phyloP scores from a whole-genome alignment of 2,113 vertebrate genomes.

The Circaetus gallicus region DNA sequence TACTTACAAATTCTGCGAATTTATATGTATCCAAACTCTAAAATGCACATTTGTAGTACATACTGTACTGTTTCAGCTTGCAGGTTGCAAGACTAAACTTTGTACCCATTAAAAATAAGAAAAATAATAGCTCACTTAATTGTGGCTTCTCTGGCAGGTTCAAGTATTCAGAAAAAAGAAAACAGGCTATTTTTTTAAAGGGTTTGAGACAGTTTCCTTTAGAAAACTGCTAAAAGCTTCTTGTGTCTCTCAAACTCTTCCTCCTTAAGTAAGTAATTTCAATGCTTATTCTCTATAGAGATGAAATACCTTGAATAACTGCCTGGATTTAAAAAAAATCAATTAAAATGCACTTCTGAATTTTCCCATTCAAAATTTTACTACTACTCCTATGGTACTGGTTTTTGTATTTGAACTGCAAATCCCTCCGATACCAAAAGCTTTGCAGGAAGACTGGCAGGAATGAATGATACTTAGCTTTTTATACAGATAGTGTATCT shows the following conservation, averaged over 20 bases:
- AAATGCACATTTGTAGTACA: background rate
- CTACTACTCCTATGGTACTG: background rate
- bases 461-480: background rate
- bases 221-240: background rate
- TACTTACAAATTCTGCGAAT: background rate
- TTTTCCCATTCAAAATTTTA: background rate
- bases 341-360: background rate
- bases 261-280: background rate
- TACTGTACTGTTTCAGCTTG: background rate
- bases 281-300: background rate
- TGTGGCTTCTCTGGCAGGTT: background rate
- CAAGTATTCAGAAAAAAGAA: background rate
- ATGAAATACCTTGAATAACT: background rate
- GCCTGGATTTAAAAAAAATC: background rate
- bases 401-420: background rate
- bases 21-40: background rate
- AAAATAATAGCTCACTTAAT: background rate
- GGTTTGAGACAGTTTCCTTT: background rate
- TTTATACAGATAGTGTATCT: background rate
- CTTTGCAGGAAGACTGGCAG: background rate
- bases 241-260: background rate
- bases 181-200: background rate
- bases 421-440: background rate
- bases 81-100: background rate
- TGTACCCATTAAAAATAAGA: background rate